Evolutionary conservation across 2,888 invertebrate species (phyloP).

Genomic region (Ophraella communa): DNA sequence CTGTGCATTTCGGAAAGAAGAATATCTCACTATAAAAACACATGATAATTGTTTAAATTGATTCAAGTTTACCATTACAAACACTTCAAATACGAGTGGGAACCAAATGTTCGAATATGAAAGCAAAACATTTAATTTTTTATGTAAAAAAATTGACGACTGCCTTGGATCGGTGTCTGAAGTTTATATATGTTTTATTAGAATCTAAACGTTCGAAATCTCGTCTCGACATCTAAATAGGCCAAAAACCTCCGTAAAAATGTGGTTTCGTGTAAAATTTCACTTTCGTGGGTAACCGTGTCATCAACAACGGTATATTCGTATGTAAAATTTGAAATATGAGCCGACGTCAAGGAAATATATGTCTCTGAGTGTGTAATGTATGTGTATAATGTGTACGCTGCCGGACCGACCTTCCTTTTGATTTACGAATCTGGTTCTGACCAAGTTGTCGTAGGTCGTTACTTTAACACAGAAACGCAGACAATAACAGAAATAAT

Average conservation of each 20-base stretch:
- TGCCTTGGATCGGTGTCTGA: too few relatives aligned
- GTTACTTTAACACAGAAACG: conserved; percentile 22
- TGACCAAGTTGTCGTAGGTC: conserved; percentile 48
- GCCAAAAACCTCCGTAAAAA: conserved; percentile 28
- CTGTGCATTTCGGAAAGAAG: too few relatives aligned
- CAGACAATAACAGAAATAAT: conserved; percentile 23
- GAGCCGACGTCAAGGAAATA: conserved; percentile 41
- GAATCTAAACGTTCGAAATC: too few relatives aligned
- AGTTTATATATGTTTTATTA: too few relatives aligned
- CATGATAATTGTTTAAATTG: too few relatives aligned
- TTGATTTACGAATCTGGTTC: conserved; percentile 49
- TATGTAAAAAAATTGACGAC: too few relatives aligned
- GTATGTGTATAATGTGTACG: conserved; percentile 31
- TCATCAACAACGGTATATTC: conserved; percentile 42
- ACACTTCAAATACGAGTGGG: too few relatives aligned
- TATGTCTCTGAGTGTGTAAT: conserved; percentile 39
- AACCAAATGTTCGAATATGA: too few relatives aligned
- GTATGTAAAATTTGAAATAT: conserved; percentile 50
- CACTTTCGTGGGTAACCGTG: conserved; percentile 42
- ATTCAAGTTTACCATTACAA: too few relatives aligned
- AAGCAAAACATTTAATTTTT: too few relatives aligned
- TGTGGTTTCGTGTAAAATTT: conserved; percentile 41
- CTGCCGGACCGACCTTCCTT: conserved; percentile 35
- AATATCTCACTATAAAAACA: too few relatives aligned
- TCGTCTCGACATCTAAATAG: conserved; percentile 38